Conservation (phyloP, 2,797 vertebrate genomes). For the Netta rufina region DNA sequence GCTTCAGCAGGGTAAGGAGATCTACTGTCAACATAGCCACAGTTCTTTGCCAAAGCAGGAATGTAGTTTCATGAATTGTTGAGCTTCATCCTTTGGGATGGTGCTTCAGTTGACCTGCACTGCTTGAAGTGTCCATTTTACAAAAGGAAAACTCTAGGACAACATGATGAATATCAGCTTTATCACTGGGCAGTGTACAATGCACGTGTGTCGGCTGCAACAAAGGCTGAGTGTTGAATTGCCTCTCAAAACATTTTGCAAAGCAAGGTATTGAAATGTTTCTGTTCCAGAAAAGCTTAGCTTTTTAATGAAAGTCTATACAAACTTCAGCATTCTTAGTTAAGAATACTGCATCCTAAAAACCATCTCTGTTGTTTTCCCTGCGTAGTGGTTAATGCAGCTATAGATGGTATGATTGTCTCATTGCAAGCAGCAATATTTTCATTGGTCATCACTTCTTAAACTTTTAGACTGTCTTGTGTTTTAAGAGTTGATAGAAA, state of each 20-base stretch:
- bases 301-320: neutral
- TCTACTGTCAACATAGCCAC: neutral
- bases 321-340: neutral
- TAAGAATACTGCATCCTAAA: neutral
- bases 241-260: neutral
- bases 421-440: neutral
- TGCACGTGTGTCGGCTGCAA: neutral
- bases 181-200: neutral
- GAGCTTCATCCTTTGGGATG: neutral
- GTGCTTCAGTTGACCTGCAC: neutral
- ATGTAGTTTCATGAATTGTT: neutral
- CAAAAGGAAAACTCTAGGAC: neutral
- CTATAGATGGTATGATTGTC: neutral
- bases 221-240: neutral
- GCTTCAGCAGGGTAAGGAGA: neutral
- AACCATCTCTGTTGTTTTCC: neutral
- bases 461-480: neutral
- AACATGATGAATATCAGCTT: neutral
- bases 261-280: neutral
- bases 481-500: conserved; percentile 40
- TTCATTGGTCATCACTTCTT: neutral
- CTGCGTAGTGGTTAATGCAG: neutral
- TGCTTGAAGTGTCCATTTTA: neutral
- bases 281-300: neutral
- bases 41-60: neutral